Evolutionary conservation across 1,140 invertebrate species (phyloP), one percentile per base, ranked within the genome.

Genomic region (Palaemon carinicauda): DNA sequence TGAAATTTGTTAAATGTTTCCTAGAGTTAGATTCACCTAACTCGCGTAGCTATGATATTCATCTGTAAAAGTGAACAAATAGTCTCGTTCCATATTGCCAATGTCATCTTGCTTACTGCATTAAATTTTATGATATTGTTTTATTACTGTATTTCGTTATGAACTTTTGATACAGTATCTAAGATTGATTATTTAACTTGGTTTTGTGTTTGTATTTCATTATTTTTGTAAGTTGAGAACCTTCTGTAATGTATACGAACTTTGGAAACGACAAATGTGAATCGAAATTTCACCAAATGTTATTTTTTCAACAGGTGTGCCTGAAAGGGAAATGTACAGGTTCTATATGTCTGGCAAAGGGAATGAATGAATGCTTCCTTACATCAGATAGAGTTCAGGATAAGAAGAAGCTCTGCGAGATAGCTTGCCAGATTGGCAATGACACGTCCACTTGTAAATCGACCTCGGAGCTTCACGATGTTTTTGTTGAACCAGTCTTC

Each of bases 291-390:
- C 12, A 41, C 41, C 3, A 41, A 5, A 41, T 9, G 31, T 33
- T 33, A 54, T 31, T 79, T 21, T 27, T 24, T 24, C 50, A 82
- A 14, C 80, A 97, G 92, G 92, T 99, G n/a, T 99, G 98, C 91
- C 96, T 96, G 89, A 94, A 94, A 52, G 98, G 98, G 33, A 96
- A 98, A 89, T 99, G 98, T 91, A 95, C 95, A 50, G 98, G 97
- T 41, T 99, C 98, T 0, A 98, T 99, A 88, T 99, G 98, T 92
- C 93, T 98, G 80, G 95, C 96, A 90, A 98, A 98, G 95, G 96
- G 96, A 90, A 94, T 99, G 92, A 95, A 95, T 60, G 98, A 99
- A 91, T 99, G 98, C 91, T 99, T 98, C 92, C 93, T 99, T n/a
- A 98, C 97, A 3, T 97, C 96, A 71, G 94, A 94, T 88, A 93